These are phyloP conservation scores for Thysanoteuthis rhombus DNA, from an alignment of 2,888 invertebrate species.

Conservation along the genomic window DNA sequence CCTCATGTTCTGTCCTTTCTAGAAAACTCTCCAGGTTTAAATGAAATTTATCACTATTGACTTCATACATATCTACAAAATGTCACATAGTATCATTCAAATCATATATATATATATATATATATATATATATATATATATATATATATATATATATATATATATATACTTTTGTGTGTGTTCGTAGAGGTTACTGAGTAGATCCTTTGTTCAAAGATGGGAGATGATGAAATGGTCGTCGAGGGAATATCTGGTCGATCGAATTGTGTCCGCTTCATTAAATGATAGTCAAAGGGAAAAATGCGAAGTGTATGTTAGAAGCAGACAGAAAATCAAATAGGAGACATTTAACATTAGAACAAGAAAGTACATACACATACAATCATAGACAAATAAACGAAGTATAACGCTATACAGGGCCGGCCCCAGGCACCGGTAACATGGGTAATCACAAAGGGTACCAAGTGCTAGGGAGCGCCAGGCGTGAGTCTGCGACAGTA, in stretches of 20 bases:
- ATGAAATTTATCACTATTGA: too few relatives aligned
- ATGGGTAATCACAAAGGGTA: too few relatives aligned
- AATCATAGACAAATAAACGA: not conserved
- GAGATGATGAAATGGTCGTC: not conserved
- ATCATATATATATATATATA: not conserved
- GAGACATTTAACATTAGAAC: not conserved
- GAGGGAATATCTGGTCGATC: not conserved
- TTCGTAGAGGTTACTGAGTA: not conserved
- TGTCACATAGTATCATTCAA: too few relatives aligned
- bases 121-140: not conserved
- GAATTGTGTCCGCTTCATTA: not conserved
- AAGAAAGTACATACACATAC: not conserved
- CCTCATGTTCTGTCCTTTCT: too few relatives aligned
- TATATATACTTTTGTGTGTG: not conserved
- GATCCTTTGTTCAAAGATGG: not conserved
- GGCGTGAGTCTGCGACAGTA: too few relatives aligned
- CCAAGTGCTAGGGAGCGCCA: too few relatives aligned
- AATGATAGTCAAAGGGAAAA: not conserved
- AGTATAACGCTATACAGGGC: too few relatives aligned
- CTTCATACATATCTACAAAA: too few relatives aligned
- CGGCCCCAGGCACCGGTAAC: too few relatives aligned
- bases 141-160: not conserved
- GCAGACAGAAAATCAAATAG: not conserved
- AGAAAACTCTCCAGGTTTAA: too few relatives aligned
- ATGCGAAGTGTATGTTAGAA: not conserved